Evolutionary conservation across 2,113 vertebrate genomes (phyloP).

Genomic region (Genyomyrus donnyi): DNA sequence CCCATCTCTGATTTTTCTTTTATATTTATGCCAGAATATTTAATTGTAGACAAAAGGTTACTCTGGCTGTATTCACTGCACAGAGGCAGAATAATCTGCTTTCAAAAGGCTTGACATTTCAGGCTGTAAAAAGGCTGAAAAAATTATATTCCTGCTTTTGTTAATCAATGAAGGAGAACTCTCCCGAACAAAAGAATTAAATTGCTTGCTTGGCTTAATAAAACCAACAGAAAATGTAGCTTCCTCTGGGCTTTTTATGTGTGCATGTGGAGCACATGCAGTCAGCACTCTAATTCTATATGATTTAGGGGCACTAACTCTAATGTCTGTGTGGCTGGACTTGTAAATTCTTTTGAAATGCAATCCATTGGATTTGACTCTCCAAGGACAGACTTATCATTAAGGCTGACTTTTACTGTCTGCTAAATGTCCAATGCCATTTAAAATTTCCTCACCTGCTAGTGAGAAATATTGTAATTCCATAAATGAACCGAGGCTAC

Average conservation of each 20-base stretch:
- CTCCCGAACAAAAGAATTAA: slow-evolving; percentile 99
- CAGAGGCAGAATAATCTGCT: slow-evolving; percentile 99
- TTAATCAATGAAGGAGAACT: slow-evolving; percentile 99
- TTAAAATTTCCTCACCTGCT: slow-evolving; percentile 63
- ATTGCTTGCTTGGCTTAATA: slow-evolving; percentile 99
- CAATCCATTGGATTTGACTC: slow-evolving; percentile 79
- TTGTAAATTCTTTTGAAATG: slow-evolving; percentile 95
- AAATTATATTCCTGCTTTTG: slow-evolving; percentile 99
- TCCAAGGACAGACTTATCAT: slow-evolving; percentile 84
- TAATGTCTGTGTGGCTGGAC: slow-evolving; percentile 98
- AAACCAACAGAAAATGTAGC: slow-evolving; percentile 99
- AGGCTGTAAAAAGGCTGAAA: slow-evolving; percentile 99
- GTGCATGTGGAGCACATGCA: slow-evolving; percentile 86
- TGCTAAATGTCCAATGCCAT: slow-evolving; percentile 59
- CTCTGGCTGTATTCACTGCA: slow-evolving; percentile 99
- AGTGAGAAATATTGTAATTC: slow-evolving; percentile 62
- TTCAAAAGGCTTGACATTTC: slow-evolving; percentile 99
- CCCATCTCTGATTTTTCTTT: slow-evolving; percentile 99
- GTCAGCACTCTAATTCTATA: slow-evolving; percentile 99
- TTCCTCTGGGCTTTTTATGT: slow-evolving; percentile 99
- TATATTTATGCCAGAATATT: slow-evolving; percentile 99
- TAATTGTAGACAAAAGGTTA: slow-evolving; percentile 99
- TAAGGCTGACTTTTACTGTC: slow-evolving; percentile 77
- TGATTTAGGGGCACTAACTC: slow-evolving; percentile 96
- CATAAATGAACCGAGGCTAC: slow-evolving; percentile 63